Base-by-base conservation (phyloP, 1,140 invertebrate genomes). In the Saccostrea glomerata region DNA sequence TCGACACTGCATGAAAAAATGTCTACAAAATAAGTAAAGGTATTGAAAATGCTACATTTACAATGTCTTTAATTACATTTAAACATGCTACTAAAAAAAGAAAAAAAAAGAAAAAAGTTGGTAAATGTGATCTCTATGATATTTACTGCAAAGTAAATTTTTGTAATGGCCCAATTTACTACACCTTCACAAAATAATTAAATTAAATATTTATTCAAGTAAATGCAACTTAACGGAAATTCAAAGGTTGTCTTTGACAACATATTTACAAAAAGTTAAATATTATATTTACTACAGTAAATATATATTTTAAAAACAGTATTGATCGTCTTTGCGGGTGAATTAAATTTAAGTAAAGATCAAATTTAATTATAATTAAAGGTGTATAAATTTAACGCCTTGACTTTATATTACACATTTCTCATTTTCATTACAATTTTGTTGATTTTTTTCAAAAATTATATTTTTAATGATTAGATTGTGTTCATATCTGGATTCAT, bases 71-170 rank as follows among this genome's bases (percentile, higher is more conserved):
- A 60, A 60, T 15, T 60, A 20, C 83, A 88, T 86, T 86, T 70
- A 89, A 87, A 56, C 86, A 90, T 70, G 84, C 25, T 85, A 90
- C 25, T 86, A 63, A 56, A 89, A 90, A 58, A 82, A 90, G 20
- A 89, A 87, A 88, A 83, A 25, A 36, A 36, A 36, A 36, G 30
- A 36, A 36, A 36, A 36, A 36, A 36, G 23, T 82, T 87, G 47
- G 54, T 77, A 25, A 83, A 17, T 47, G 6, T 82, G 47, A 13
- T 82, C 17, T 58, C 13, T 20, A 82, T 30, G 4, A 54, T 36
- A 15, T 30, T 82, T 55, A 58, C 12, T 20, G 58, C 13, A 13
- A 60, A 60, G 58, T 60, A 60, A 60, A 60, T 11, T 15, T 36
- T 25, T n/a, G n/a, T 17, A 23, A n/a, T 70, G 55, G 36, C 36